Percentiles rank a stretch among this genome's conserved stretches.
Evolutionary conservation across 1,140 invertebrate species (phyloP).

Genomic region (Mercenaria mercenaria): DNA sequence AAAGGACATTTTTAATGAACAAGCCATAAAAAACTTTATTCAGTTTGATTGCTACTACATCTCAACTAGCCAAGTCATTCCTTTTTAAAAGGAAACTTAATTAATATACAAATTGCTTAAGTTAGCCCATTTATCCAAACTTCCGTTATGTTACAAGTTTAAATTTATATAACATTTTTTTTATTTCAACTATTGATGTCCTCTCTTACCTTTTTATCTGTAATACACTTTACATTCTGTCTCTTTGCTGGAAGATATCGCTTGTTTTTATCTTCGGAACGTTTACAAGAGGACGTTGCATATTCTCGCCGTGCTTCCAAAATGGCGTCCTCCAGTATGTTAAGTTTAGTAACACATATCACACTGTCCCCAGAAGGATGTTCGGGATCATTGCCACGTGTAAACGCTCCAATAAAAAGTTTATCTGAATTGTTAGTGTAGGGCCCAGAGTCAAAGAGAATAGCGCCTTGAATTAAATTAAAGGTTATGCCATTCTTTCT

Average conservation of each 20-base stretch:
- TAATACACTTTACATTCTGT: no score
- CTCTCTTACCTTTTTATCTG: no score
- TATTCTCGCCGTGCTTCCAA: neutral
- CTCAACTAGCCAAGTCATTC: no score
- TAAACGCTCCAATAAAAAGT: slow-evolving; percentile 14
- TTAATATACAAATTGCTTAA: no score
- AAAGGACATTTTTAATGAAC: no score
- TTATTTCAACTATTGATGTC: no score
- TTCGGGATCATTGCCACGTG: slow-evolving; percentile 18
- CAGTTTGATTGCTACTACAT: no score
- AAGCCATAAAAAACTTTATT: no score
- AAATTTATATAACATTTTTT: no score
- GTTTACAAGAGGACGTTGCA: neutral
- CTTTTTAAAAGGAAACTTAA: no score
- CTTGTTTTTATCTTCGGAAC: neutral
- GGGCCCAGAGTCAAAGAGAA: neutral
- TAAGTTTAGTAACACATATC: neutral
- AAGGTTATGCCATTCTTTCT: neutral
- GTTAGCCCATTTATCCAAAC: no score
- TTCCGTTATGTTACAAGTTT: no score
- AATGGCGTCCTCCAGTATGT: neutral
- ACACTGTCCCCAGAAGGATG: neutral
- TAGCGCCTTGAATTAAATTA: slow-evolving; percentile 27
- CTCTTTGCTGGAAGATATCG: neutral
- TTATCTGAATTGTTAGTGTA: neutral